Conservation (phyloP, 2,888 invertebrate genomes). For the Sinopyrophorus schimmeli region DNA sequence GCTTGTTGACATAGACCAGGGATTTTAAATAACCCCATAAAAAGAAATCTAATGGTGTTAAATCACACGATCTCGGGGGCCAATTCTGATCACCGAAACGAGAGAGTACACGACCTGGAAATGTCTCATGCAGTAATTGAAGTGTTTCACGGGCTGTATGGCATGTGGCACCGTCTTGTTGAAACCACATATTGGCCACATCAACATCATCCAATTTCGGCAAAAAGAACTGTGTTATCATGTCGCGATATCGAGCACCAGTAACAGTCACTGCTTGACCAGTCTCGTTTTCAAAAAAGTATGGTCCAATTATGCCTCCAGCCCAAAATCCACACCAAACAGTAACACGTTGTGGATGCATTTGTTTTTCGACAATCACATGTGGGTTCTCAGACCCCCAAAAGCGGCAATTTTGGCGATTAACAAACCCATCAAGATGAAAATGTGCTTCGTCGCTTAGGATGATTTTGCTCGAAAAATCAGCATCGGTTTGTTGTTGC, state of each 20-base stretch:
- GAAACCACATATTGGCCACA: conserved; percentile 28
- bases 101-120: conserved; percentile 27
- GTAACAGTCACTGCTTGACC: conserved; percentile 35
- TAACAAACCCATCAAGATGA: conserved; percentile 43
- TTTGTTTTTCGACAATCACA: conserved; percentile 39
- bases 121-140: conserved; percentile 31
- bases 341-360: conserved; percentile 46
- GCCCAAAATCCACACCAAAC: conserved; percentile 50
- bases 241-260: conserved; percentile 39
- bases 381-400: conserved; percentile 42
- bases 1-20: conserved; percentile 30
- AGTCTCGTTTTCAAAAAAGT: conserved; percentile 36
- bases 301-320: conserved; percentile 21
- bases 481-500: too few relatives aligned
- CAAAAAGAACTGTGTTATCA: conserved; percentile 38
- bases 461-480: conserved; percentile 35
- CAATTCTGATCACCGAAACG: conserved; percentile 9
- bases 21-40: conserved; percentile 39
- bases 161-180: conserved; percentile 34
- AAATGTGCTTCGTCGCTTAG: conserved; percentile 41
- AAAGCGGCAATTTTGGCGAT: conserved; percentile 45
- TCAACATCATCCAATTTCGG: conserved; percentile 37
- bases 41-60: conserved; percentile 37
- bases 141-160: conserved; percentile 34
- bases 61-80: conserved; percentile 30